phyloP scores from a whole-genome alignment of 2,888 invertebrate species.

The Euspilapteryx auroguttella region DNA sequence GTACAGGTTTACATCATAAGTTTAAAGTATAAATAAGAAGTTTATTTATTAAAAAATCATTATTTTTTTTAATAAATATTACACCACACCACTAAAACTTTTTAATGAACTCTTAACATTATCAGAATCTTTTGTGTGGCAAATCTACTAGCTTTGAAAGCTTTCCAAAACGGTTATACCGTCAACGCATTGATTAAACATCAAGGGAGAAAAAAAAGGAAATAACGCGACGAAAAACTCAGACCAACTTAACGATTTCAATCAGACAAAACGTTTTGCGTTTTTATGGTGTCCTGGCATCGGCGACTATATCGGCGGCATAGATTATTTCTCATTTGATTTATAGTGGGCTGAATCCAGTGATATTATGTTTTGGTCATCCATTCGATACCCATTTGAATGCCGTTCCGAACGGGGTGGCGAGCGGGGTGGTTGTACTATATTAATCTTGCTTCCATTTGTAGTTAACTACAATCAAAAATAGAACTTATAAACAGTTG shows the following conservation, averaged over 20 bases:
- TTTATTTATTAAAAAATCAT: too few relatives aligned
- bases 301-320: slow-evolving; percentile 53
- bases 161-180: slow-evolving; percentile 46
- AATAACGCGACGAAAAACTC: slow-evolving; percentile 46
- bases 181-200: slow-evolving; percentile 61
- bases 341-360: slow-evolving; percentile 58
- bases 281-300: slow-evolving; percentile 53
- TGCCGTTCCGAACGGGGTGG: slow-evolving; percentile 57
- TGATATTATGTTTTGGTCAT: slow-evolving; percentile 63
- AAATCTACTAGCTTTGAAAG: slow-evolving; percentile 41
- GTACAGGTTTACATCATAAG: slow-evolving; percentile 42
- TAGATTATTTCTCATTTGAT: slow-evolving; percentile 65
- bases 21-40: too few relatives aligned
- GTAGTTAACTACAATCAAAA: slow-evolving; percentile 50
- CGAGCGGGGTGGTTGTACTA: slow-evolving; percentile 57
- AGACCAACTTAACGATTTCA: slow-evolving; percentile 50
- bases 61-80: too few relatives aligned
- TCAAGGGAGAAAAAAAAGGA: slow-evolving; percentile 55
- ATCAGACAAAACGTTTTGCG: slow-evolving; percentile 60
- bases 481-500: slow-evolving; percentile 21
- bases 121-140: slow-evolving; percentile 56
- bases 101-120: slow-evolving; percentile 57
- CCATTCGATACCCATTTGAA: slow-evolving; percentile 63
- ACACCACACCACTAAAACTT: slow-evolving; percentile 39
- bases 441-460: slow-evolving; percentile 62